A percentile compares a stretch with the other conserved stretches of the same genome.
Conservation (phyloP, 2,888 invertebrate genomes). For the Orthosia gracilis region DNA sequence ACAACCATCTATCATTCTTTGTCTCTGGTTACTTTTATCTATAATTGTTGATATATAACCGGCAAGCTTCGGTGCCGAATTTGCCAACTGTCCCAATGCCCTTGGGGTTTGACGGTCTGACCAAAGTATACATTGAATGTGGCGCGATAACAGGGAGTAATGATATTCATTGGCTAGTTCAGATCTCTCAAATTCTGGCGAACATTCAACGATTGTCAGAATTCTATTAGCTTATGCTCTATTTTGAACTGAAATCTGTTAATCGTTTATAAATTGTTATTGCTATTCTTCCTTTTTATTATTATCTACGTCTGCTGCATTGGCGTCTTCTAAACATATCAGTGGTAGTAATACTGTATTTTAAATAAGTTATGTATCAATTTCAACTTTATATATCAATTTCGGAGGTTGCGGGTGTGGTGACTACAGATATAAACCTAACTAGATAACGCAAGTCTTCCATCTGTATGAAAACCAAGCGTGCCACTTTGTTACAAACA, state of each 20-base stretch:
- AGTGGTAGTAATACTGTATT: not conserved
- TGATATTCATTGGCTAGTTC: constrained; percentile 45
- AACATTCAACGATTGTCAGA: constrained; percentile 22
- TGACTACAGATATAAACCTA: no score
- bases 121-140: constrained; percentile 44
- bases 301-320: no score
- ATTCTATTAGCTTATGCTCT: not conserved
- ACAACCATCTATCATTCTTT: constrained; percentile 58
- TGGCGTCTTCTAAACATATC: not conserved
- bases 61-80: constrained; percentile 26
- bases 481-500: no score
- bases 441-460: no score
- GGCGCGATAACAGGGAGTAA: constrained; percentile 29
- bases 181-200: constrained; percentile 17
- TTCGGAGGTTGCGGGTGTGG: no score
- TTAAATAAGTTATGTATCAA: not conserved
- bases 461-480: no score
- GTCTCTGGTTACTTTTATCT: constrained; percentile 43
- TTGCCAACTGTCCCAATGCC: constrained; percentile 24
- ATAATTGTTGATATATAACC: constrained; percentile 44
- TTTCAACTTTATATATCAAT: no score
- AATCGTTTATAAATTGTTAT: not conserved
- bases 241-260: not conserved
- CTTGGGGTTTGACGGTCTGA: constrained; percentile 12
- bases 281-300: not conserved